Evolutionary conservation across 2,797 vertebrate genomes (phyloP).

Genomic region (Lepus oiostolus): DNA sequence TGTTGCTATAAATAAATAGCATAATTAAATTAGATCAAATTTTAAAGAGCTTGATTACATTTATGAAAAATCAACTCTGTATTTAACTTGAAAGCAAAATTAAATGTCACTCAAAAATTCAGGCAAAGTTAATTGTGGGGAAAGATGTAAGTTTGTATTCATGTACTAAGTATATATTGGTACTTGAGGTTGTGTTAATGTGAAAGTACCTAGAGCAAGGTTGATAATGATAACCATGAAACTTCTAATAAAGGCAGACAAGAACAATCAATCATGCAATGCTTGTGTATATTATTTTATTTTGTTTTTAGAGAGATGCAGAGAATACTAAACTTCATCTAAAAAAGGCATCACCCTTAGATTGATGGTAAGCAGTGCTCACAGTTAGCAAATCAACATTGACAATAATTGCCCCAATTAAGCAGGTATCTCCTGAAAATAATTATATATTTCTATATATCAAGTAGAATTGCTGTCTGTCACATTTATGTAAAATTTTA

Average conservation of each 20-base stretch:
- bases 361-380: too few species aligned
- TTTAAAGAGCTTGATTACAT: not conserved
- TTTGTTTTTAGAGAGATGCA: too few species aligned
- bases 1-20: conserved; percentile 40
- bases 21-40: conserved; percentile 39
- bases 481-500: not conserved
- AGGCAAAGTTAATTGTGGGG: not conserved
- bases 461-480: not conserved
- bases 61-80: conserved; percentile 43
- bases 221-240: not conserved
- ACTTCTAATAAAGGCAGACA: not conserved
- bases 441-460: not conserved
- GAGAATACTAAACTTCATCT: too few species aligned
- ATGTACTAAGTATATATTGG: not conserved
- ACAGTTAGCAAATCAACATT: too few species aligned
- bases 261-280: not conserved
- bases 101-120: conserved; percentile 35
- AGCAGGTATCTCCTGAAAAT: too few species aligned
- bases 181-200: not conserved
- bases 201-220: not conserved
- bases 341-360: too few species aligned
- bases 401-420: too few species aligned
- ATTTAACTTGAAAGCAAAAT: conserved; percentile 59
- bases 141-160: not conserved
- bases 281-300: too few species aligned